These are phyloP conservation scores for Ornithoptera alexandrae DNA, from an alignment of 2,888 invertebrate genomes.

Conservation along the genomic window DNA sequence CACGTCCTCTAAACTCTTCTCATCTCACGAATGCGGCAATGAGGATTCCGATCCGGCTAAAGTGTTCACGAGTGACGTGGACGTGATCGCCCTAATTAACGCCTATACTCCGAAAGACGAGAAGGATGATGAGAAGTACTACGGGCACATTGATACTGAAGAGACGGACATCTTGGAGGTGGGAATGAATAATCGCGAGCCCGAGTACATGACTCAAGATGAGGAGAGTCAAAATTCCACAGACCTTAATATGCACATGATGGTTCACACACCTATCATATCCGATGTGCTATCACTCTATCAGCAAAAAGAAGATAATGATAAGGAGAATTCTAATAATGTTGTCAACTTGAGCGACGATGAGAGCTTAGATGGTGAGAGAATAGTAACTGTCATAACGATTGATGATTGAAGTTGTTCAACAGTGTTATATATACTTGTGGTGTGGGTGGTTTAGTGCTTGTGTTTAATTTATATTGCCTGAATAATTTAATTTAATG, in stretches of 20 bases:
- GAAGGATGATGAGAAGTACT: constrained; percentile 68
- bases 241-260: constrained; percentile 47
- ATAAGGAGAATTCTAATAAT: constrained; percentile 25
- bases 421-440: constrained; percentile 1
- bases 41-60: constrained; percentile 62
- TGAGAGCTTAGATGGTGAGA: constrained; percentile 50
- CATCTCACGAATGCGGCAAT: constrained; percentile 59
- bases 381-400: constrained; percentile 47
- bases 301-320: constrained; percentile 44
- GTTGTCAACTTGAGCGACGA: constrained; percentile 54
- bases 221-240: constrained; percentile 45
- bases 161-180: constrained; percentile 44
- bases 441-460: too few relatives aligned
- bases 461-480: background rate
- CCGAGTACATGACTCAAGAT: constrained; percentile 35
- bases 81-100: constrained; percentile 57
- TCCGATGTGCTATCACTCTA: constrained; percentile 69
- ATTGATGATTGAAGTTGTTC: constrained; percentile 41
- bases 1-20: constrained; percentile 59
- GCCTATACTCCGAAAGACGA: constrained; percentile 64
- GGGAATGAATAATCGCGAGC: constrained; percentile 26
- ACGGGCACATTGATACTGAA: constrained; percentile 60
- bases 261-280: constrained; percentile 66
- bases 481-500: background rate
- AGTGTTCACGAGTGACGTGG: constrained; percentile 62